A percentile compares a stretch with the other conserved stretches of the same genome.
Conservation (phyloP, 2,888 invertebrate species). For the Brachycybe producta region DNA sequence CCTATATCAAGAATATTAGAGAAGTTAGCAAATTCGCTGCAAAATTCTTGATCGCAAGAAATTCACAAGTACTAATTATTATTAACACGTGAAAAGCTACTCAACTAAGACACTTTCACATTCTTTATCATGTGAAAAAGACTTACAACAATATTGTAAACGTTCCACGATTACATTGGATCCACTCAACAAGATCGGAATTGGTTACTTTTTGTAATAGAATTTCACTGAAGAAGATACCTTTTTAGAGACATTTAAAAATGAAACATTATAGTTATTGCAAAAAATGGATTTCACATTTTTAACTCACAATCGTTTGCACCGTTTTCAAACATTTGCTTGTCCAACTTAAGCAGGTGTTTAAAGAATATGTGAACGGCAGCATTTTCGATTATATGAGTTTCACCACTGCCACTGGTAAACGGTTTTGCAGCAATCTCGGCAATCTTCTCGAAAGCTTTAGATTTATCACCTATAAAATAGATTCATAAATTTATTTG, state of each 20-base stretch:
- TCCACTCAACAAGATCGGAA: neutral
- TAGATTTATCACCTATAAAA: neutral
- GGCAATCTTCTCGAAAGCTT: conserved; percentile 1
- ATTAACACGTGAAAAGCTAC: too few species aligned
- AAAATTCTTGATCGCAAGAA: too few species aligned
- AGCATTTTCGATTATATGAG: conserved; percentile 9
- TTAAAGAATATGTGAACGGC: conserved; percentile 9
- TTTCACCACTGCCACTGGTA: neutral
- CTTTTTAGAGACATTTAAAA: too few species aligned
- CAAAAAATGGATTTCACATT: neutral
- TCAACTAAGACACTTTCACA: too few species aligned
- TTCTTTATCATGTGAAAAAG: too few species aligned
- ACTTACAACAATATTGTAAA: conserved; percentile 8
- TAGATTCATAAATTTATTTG: neutral
- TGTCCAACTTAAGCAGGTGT: conserved; percentile 7
- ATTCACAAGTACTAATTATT: too few species aligned
- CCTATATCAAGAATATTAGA: too few species aligned
- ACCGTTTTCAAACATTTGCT: neutral
- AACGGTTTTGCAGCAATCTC: conserved; percentile 2
- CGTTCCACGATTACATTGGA: conserved; percentile 9
- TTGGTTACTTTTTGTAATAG: neutral
- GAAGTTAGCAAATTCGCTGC: too few species aligned
- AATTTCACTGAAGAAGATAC: conserved; percentile 3
- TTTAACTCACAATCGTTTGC: conserved; percentile 4
- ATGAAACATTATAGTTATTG: too few species aligned